Conservation (phyloP, 2,113 vertebrate genomes). For the Tenrec ecaudatus region DNA sequence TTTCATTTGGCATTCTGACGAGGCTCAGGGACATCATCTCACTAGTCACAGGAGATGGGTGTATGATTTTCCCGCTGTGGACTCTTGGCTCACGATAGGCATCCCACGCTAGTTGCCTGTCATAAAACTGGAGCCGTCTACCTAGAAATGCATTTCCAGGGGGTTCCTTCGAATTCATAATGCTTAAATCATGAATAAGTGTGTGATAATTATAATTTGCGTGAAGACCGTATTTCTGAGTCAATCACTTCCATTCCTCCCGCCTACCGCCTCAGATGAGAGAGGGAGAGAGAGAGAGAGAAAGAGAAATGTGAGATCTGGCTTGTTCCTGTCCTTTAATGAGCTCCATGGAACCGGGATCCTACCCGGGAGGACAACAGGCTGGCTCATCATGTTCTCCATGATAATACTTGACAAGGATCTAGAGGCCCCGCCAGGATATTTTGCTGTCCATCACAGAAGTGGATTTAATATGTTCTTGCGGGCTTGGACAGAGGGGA, state of each 20-base stretch:
- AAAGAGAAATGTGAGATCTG: neutral
- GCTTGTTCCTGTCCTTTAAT: neutral
- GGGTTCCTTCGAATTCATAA: constrained; percentile 32
- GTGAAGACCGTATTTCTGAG: neutral
- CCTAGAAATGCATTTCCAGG: constrained; percentile 41
- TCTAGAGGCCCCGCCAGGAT: neutral
- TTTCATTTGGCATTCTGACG: constrained; percentile 39
- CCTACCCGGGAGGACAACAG: neutral
- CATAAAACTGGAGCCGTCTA: constrained; percentile 41
- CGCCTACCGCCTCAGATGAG: constrained; percentile 15
- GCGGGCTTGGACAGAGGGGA: neutral
- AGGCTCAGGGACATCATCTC: neutral
- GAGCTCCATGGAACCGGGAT: neutral
- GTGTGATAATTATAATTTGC: constrained; percentile 22
- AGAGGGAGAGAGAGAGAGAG: neutral
- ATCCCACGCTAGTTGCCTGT: constrained; percentile 6
- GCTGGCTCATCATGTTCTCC: neutral
- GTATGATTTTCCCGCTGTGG: constrained; percentile 17
- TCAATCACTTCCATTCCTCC: neutral
- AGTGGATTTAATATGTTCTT: constrained; percentile 26
- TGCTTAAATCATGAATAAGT: constrained; percentile 38
- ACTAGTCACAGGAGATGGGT: constrained; percentile 11
- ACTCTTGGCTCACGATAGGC: neutral
- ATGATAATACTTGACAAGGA: neutral
- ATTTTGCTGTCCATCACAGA: neutral